These are phyloP conservation scores for Menidia beryllina DNA, from an alignment of 2,113 vertebrate species.

Conservation along the genomic window DNA sequence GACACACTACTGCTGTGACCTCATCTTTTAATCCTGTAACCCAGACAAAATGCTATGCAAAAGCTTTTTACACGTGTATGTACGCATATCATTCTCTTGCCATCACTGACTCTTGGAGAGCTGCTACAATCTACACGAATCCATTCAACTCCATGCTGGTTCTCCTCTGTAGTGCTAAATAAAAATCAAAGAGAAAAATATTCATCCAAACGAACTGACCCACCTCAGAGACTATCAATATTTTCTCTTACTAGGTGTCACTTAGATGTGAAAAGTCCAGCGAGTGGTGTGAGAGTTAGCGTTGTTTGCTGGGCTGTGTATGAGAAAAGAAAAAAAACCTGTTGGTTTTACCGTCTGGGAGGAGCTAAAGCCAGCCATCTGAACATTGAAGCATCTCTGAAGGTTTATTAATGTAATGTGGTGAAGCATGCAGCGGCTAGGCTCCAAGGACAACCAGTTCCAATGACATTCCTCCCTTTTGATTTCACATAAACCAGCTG, in stretches of 20 bases:
- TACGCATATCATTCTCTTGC: not conserved
- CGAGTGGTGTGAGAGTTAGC: not conserved
- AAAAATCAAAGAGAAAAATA: conserved; percentile 32
- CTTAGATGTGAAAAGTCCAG: conserved; percentile 16
- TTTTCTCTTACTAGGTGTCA: conserved; percentile 1
- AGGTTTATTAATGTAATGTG: not conserved
- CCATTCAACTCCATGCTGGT: conserved; percentile 24
- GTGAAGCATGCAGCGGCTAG: conserved; percentile 4
- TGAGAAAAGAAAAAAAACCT: conserved; percentile 8
- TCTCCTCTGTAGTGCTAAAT: conserved; percentile 25
- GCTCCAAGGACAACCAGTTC: conserved; percentile 2
- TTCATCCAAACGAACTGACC: conserved; percentile 22
- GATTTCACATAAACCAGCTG: conserved; percentile 35
- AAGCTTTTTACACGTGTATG: not conserved
- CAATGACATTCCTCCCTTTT: conserved; percentile 3
- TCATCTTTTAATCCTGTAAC: conserved; percentile 18
- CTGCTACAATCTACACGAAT: conserved; percentile 14
- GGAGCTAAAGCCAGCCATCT: conserved; percentile 4
- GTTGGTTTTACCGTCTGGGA: conserved; percentile 1
- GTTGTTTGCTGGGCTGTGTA: conserved; percentile 2
- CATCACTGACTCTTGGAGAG: conserved; percentile 4
- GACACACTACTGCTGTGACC: conserved; percentile 22
- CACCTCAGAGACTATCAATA: conserved; percentile 19
- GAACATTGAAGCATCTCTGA: conserved; percentile 8
- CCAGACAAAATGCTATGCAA: not conserved